These are phyloP conservation scores for Fissipunctia ypsillon DNA, from an alignment of 2,888 invertebrate genomes.

Conservation along the genomic window DNA sequence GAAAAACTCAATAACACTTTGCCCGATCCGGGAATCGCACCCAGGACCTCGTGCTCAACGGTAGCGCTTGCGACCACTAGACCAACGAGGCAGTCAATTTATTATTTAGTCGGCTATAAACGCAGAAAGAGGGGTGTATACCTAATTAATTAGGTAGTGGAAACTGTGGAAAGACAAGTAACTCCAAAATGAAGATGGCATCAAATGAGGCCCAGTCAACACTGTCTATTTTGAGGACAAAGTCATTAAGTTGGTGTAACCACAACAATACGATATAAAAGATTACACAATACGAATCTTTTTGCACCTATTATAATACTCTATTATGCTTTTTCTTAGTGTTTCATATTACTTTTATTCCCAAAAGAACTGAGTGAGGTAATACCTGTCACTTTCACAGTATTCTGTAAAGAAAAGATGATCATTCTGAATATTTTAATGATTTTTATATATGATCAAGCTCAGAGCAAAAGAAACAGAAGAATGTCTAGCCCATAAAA, in stretches of 20 bases:
- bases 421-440: neutral
- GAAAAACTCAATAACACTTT: too few relatives aligned
- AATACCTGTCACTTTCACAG: slow-evolving; percentile 44
- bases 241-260: slow-evolving; percentile 36
- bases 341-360: slow-evolving; percentile 27
- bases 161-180: neutral
- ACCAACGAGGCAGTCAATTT: too few relatives aligned
- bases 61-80: too few relatives aligned
- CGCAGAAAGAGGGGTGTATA: neutral
- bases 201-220: slow-evolving; percentile 5
- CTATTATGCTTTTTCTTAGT: slow-evolving; percentile 19
- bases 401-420: neutral
- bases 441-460: neutral
- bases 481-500: slow-evolving; percentile 15
- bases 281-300: slow-evolving; percentile 45
- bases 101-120: neutral
- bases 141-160: neutral
- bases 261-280: slow-evolving; percentile 38
- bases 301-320: slow-evolving; percentile 44
- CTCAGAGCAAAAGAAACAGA: neutral
- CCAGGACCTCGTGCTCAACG: too few relatives aligned
- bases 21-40: too few relatives aligned
- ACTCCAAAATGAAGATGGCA: slow-evolving; percentile 19
- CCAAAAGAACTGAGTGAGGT: slow-evolving; percentile 10
- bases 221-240: slow-evolving; percentile 24